Evolutionary conservation across 2,888 invertebrate genomes (phyloP).

Genomic region (Megamerina dolium): DNA sequence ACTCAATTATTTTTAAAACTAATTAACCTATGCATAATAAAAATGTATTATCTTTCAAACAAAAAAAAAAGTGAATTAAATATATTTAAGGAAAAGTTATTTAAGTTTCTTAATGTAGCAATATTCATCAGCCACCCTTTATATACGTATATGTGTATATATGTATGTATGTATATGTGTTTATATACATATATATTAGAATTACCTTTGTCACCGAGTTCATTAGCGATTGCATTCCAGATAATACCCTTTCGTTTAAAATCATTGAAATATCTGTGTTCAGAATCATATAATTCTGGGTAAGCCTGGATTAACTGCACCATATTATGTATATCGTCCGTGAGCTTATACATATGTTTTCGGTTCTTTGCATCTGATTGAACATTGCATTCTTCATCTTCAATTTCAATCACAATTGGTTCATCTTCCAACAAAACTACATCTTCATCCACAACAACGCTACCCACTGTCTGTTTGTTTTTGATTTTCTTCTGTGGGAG

Average conservation of each 20-base stretch:
- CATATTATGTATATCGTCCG: slow-evolving; percentile 17
- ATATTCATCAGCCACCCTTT: no score
- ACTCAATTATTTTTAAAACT: no score
- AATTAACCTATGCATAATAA: no score
- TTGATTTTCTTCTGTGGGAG: not conserved
- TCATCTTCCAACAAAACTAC: slow-evolving; percentile 19
- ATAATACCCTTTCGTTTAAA: slow-evolving; percentile 33
- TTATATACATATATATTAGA: no score
- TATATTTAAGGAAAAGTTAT: no score
- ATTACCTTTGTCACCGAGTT: slow-evolving; percentile 33
- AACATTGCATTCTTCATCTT: slow-evolving; percentile 21
- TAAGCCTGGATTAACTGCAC: slow-evolving; percentile 29
- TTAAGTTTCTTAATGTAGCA: no score
- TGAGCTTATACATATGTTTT: slow-evolving; percentile 6
- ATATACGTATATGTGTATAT: no score
- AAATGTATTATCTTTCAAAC: no score
- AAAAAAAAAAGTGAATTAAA: no score
- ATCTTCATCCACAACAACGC: slow-evolving; percentile 17
- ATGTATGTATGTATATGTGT: no score
- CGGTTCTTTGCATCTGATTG: not conserved
- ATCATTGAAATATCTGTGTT: slow-evolving; percentile 21
- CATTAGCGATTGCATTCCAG: slow-evolving; percentile 36
- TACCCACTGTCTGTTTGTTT: no score
- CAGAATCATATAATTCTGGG: slow-evolving; percentile 32
- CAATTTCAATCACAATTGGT: slow-evolving; percentile 27